Percentiles rank a stretch among this genome's conserved stretches.
Conservation (phyloP, 2,113 vertebrate genomes). For the Lampris incognitus region DNA sequence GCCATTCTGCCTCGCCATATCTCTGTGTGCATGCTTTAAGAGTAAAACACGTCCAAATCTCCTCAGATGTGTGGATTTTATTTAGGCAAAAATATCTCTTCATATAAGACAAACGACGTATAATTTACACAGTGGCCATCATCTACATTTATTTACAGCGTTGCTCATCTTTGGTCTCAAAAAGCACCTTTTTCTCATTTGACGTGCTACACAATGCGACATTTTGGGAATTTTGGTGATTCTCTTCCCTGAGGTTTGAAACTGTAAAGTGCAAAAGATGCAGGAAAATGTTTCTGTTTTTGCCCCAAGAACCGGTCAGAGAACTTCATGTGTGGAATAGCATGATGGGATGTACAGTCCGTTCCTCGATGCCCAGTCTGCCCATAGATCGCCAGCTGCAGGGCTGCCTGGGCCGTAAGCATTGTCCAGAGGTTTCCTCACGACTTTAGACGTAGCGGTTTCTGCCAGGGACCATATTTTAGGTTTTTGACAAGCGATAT, state of each 20-base stretch:
- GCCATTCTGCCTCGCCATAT: too few species aligned
- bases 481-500: conserved; percentile 68
- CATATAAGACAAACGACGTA: conserved; percentile 69
- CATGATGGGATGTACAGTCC: conserved; percentile 68
- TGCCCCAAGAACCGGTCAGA: conserved; percentile 48
- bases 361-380: conserved; percentile 77
- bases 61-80: conserved; percentile 65
- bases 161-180: conserved; percentile 74
- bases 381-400: conserved; percentile 74
- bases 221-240: conserved; percentile 48
- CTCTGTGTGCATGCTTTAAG: not conserved
- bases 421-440: conserved; percentile 59
- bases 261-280: conserved; percentile 76
- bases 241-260: conserved; percentile 58
- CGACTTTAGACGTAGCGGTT: conserved; percentile 81
- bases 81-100: conserved; percentile 82
- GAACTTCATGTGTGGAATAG: conserved; percentile 62
- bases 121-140: conserved; percentile 81
- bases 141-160: conserved; percentile 81
- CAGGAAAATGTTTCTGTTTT: conserved; percentile 31
- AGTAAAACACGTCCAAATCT: conserved; percentile 4
- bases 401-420: conserved; percentile 49
- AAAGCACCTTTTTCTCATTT: conserved; percentile 31
- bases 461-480: conserved; percentile 89
- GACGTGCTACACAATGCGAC: conserved; percentile 24